phyloP scores from a whole-genome alignment of 2,888 invertebrate species.

The Ophion ellenae region DNA sequence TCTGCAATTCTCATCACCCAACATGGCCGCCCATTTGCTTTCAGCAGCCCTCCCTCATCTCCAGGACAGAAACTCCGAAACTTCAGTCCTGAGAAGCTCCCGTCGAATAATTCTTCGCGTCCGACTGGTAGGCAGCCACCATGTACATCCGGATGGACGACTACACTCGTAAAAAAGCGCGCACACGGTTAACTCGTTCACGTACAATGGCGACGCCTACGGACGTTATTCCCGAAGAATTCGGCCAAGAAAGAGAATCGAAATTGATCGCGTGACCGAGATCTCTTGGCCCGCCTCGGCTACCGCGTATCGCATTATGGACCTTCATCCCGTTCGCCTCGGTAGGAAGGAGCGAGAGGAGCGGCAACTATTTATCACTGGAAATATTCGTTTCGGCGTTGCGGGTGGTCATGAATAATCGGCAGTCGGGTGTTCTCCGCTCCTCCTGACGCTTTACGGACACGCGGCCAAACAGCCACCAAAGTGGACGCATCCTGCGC shows the following conservation, averaged over 20 bases:
- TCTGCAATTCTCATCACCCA: too few species aligned
- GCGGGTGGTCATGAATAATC: constrained; percentile 73
- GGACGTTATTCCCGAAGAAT: constrained; percentile 37
- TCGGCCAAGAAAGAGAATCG: constrained; percentile 43
- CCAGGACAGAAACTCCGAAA: constrained; percentile 1
- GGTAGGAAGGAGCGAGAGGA: constrained; percentile 25
- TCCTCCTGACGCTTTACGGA: constrained; percentile 16
- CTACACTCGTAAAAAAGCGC: neutral
- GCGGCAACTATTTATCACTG: constrained; percentile 66
- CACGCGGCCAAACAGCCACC: constrained; percentile 39
- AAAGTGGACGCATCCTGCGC: constrained; percentile 11
- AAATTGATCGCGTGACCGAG: constrained; percentile 57
- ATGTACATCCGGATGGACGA: neutral
- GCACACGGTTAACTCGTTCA: neutral
- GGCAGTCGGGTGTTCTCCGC: constrained; percentile 40
- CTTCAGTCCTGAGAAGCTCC: constrained; percentile 30
- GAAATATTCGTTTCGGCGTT: constrained; percentile 67
- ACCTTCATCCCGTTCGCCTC: neutral
- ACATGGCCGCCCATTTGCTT: too few species aligned
- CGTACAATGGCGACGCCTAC: constrained; percentile 34
- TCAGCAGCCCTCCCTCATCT: neutral
- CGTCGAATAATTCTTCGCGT: constrained; percentile 26
- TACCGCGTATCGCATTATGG: constrained; percentile 16
- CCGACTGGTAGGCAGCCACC: too few species aligned
- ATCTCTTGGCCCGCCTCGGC: constrained; percentile 39